Evolutionary conservation across 2,113 vertebrate genomes (phyloP).

Genomic region (Capreolus pygargus): DNA sequence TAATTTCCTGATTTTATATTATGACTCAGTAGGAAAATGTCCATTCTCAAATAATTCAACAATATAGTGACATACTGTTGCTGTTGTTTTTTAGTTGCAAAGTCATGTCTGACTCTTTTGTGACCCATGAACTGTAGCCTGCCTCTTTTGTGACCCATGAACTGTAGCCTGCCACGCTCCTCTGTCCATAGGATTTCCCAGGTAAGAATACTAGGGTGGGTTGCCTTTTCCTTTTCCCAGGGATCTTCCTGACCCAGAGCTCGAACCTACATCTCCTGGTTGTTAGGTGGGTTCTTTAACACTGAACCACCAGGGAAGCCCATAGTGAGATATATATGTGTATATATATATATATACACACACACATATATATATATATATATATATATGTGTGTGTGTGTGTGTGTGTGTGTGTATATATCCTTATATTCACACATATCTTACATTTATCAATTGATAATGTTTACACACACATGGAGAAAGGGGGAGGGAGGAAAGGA

Average conservation of each 20-base stretch:
- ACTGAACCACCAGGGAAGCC: not conserved
- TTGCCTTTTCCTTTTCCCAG: not conserved
- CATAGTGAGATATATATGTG: not conserved
- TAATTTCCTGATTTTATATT: not conserved
- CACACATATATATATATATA: too few species aligned
- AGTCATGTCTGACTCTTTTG: not conserved
- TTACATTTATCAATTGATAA: not conserved
- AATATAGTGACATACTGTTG: not conserved
- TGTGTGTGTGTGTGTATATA: not conserved
- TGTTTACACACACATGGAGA: not conserved
- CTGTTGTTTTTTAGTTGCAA: not conserved
- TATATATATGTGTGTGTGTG: not conserved
- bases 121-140: not conserved
- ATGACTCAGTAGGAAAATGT: not conserved
- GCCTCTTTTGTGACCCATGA: not conserved
- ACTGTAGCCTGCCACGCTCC: not conserved
- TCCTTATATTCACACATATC: not conserved
- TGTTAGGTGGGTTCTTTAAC: not conserved
- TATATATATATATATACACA: rapidly evolving
- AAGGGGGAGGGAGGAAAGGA: not conserved
- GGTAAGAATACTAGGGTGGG: not conserved
- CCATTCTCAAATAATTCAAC: not conserved
- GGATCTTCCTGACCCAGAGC: not conserved
- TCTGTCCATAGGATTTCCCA: not conserved
- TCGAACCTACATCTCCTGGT: not conserved